A percentile compares a stretch with the other conserved stretches of the same genome.
phyloP scores from a whole-genome alignment of 2,888 invertebrate species.

The Ferdinandea cuprea region DNA sequence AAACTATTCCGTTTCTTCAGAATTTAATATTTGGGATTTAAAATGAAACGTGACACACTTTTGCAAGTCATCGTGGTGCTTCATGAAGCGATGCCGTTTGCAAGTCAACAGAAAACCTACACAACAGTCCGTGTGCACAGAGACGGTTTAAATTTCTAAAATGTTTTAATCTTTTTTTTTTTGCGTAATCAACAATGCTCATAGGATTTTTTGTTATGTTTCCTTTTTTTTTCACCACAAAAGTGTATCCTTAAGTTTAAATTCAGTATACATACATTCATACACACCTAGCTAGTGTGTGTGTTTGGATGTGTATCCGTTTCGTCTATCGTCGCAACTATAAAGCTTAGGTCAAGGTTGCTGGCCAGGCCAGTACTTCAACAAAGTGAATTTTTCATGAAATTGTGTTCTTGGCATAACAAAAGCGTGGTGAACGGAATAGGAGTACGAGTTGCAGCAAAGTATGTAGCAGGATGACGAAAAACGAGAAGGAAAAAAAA shows the following conservation, averaged over 20 bases:
- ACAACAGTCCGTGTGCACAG: no score
- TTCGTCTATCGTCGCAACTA: slow-evolving; percentile 34
- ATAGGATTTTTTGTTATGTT: slow-evolving; percentile 8
- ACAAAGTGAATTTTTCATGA: slow-evolving; percentile 63
- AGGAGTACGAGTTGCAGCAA: slow-evolving; percentile 33
- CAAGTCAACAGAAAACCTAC: no score
- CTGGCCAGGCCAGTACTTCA: slow-evolving; percentile 27
- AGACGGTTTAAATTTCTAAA: no score
- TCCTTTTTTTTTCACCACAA: slow-evolving; percentile 42
- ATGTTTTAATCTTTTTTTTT: neutral
- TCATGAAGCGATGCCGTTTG: no score
- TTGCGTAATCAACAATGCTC: neutral
- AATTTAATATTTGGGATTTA: no score
- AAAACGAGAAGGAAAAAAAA: slow-evolving; percentile 20
- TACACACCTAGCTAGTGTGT: slow-evolving; percentile 7
- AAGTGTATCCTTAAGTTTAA: slow-evolving; percentile 58
- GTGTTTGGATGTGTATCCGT: no score
- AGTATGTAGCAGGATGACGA: slow-evolving; percentile 27
- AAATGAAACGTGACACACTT: no score
- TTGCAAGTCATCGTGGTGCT: no score
- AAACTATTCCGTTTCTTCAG: no score
- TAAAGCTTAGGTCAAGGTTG: slow-evolving; percentile 70
- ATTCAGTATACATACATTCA: slow-evolving; percentile 2
- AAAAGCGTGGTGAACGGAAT: slow-evolving; percentile 10
- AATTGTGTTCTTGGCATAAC: slow-evolving; percentile 33